phyloP scores from a whole-genome alignment of 2,113 vertebrate genomes.

The Calypte anna region DNA sequence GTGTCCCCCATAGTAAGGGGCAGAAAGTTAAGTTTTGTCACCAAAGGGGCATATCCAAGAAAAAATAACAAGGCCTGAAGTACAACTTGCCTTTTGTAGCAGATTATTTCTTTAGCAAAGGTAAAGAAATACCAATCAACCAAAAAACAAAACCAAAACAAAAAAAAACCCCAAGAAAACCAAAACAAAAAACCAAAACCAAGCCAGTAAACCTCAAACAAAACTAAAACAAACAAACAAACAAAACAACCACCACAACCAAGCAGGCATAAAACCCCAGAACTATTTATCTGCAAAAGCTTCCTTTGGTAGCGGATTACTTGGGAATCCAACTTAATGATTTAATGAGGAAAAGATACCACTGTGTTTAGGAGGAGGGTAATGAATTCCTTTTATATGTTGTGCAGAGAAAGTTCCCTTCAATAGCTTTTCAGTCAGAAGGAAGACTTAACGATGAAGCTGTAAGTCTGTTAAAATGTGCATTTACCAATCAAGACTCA shows the following conservation, averaged over 20 bases:
- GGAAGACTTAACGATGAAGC: not conserved
- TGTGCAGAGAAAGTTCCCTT: not conserved
- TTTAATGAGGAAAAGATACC: not conserved
- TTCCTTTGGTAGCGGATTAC: not conserved
- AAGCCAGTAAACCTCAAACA: not conserved
- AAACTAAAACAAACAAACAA: not conserved
- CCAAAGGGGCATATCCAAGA: not conserved
- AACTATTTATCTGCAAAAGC: not conserved
- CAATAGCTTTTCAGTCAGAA: not conserved
- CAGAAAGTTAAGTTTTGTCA: not conserved
- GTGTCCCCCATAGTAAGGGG: fast-evolving
- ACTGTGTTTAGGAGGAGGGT: not conserved
- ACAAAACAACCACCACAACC: not conserved
- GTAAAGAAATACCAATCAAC: too few species aligned
- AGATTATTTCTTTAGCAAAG: not conserved
- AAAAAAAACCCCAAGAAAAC: not conserved
- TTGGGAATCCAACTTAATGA: not conserved
- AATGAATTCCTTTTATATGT: not conserved
- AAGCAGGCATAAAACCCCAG: not conserved
- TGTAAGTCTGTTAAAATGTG: not conserved
- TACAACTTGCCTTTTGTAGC: not conserved
- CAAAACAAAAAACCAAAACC: not conserved
- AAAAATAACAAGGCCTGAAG: not conserved
- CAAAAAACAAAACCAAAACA: not conserved
- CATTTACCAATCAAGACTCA: not conserved